Conservation (phyloP, 53 echinoderm and acorn worm genomes). For the Luidia sarsii region DNA sequence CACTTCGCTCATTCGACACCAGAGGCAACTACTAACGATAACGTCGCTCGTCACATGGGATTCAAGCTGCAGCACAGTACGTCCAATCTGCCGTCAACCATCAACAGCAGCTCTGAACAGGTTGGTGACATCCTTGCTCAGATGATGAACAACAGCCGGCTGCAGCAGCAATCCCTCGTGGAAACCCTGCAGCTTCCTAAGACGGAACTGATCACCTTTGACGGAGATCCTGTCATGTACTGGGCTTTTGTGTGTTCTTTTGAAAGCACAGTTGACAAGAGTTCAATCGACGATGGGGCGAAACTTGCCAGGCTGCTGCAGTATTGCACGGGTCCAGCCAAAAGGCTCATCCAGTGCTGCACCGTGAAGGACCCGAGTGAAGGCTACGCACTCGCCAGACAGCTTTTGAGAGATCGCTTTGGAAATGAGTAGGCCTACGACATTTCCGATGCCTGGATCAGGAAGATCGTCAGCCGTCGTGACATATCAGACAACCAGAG, state of each 20-base stretch:
- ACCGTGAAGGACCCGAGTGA: neutral
- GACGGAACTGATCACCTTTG: neutral
- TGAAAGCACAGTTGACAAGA: constrained; percentile 23
- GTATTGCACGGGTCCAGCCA: neutral
- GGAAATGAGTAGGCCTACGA: constrained; percentile 2
- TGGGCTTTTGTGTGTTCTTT: constrained; percentile 44
- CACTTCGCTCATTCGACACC: too few relatives aligned
- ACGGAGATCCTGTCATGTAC: constrained; percentile 11
- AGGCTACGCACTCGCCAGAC: neutral
- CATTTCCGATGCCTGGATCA: constrained; percentile 11
- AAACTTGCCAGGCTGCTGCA: constrained; percentile 25
- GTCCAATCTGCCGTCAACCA: neutral
- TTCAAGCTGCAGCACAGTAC: neutral
- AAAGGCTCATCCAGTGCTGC: neutral
- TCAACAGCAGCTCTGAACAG: neutral
- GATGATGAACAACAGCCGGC: constrained; percentile 4
- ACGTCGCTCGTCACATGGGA: neutral
- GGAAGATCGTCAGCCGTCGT: neutral
- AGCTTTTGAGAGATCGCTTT: neutral
- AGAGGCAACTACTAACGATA: too few relatives aligned
- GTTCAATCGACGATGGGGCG: neutral
- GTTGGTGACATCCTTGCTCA: neutral
- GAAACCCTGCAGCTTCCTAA: neutral
- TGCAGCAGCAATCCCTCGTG: neutral
- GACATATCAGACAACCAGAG: neutral